phyloP scores from a whole-genome alignment of 64 coral and sea anemone species.

The Pachyseris speciosa region DNA sequence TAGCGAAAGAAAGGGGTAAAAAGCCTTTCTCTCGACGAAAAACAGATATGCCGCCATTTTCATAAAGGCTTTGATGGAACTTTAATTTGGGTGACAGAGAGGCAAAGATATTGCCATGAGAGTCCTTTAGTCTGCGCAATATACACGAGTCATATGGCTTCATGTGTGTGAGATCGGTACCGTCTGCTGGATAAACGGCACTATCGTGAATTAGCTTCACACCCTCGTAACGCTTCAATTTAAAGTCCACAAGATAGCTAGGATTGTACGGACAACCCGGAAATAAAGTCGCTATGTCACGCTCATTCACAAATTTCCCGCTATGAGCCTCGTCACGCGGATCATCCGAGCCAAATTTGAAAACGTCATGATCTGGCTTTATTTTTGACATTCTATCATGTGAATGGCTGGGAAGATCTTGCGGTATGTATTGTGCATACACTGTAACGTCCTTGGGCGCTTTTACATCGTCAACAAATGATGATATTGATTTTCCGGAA shows the following conservation, averaged over 20 bases:
- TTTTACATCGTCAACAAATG: constrained; percentile 72
- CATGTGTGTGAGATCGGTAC: constrained; percentile 82
- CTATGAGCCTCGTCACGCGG: constrained; percentile 48
- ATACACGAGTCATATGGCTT: constrained; percentile 75
- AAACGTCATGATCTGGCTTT: constrained; percentile 33
- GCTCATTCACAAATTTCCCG: constrained; percentile 24
- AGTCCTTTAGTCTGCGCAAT: constrained; percentile 62
- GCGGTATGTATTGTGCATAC: constrained; percentile 80
- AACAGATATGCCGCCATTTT: constrained; percentile 67
- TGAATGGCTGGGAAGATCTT: constrained; percentile 76
- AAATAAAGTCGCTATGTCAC: constrained; percentile 62
- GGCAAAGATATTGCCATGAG: constrained; percentile 69
- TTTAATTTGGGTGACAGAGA: constrained; percentile 2
- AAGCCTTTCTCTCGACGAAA: constrained; percentile 37
- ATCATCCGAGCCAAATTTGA: constrained; percentile 69
- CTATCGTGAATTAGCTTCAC: constrained; percentile 91
- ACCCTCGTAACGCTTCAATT: constrained; percentile 83
- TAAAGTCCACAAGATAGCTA: constrained; percentile 92
- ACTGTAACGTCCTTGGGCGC: constrained; percentile 74
- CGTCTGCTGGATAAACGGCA: constrained; percentile 85
- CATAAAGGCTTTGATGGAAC: constrained; percentile 67
- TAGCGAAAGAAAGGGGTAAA: constrained; percentile 24
- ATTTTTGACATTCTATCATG: constrained; percentile 59
- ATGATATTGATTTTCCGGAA: constrained; percentile 77
- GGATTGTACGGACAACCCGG: constrained; percentile 74